Percentiles rank a stretch among this genome's conserved stretches.
Conservation (phyloP, 2,113 vertebrate species). For the Columbina picui region DNA sequence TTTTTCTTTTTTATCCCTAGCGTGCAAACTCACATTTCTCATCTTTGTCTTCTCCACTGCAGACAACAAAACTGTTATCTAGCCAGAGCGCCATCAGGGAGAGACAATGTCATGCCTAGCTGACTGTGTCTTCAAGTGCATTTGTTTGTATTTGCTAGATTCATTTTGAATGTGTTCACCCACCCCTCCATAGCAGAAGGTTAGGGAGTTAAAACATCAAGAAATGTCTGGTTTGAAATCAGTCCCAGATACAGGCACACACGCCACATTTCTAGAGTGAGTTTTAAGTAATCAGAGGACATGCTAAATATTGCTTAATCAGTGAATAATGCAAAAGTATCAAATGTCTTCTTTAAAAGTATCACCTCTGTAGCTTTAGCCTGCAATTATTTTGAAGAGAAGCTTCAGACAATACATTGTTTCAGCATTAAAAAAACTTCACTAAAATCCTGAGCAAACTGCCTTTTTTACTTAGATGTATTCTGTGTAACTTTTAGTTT, state of each 20-base stretch:
- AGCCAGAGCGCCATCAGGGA: neutral
- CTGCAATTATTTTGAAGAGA: neutral
- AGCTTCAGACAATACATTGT: neutral
- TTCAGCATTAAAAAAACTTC: neutral
- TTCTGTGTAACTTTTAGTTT: neutral
- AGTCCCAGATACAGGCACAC: neutral
- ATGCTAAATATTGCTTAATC: neutral
- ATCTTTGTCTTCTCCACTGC: conserved; percentile 4
- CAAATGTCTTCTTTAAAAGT: neutral
- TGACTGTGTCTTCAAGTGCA: conserved; percentile 10
- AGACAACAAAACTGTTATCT: neutral
- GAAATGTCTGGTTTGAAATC: neutral
- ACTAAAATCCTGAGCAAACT: neutral
- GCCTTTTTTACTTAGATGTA: neutral
- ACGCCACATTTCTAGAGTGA: neutral
- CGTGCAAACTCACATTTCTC: conserved; percentile 15
- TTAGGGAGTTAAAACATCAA: neutral
- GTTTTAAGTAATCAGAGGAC: neutral
- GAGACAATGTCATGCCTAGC: neutral
- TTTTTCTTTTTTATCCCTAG: conserved; percentile 24
- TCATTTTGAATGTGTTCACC: neutral
- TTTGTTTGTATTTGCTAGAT: conserved; percentile 37
- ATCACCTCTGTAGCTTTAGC: neutral
- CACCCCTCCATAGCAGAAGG: neutral
- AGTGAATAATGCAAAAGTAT: neutral